Percentiles rank a stretch among this genome's conserved stretches.
phyloP scores from a whole-genome alignment of 2,113 vertebrate genomes.

The Sapajus apella region DNA sequence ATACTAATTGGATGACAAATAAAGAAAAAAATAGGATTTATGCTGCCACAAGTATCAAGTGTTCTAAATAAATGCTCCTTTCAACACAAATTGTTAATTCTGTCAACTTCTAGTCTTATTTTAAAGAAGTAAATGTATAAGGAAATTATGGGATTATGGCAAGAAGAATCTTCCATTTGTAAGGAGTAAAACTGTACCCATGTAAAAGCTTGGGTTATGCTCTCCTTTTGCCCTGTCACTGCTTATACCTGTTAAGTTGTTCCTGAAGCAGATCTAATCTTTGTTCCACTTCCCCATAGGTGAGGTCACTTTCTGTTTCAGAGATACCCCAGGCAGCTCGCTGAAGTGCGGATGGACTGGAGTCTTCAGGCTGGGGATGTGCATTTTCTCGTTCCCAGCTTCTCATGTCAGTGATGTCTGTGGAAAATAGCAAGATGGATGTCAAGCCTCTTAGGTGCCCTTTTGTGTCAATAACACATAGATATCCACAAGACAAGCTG shows the following conservation, averaged over 20 bases:
- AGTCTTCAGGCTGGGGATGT: slow-evolving; percentile 85
- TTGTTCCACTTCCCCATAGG: slow-evolving; percentile 96
- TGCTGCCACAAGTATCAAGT: slow-evolving; percentile 1
- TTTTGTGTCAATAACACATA: not conserved
- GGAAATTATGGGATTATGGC: not conserved
- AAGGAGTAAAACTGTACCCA: not conserved
- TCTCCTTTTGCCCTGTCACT: not conserved
- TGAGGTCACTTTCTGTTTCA: slow-evolving; percentile 94
- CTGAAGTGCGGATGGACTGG: slow-evolving; percentile 84
- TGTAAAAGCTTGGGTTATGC: not conserved
- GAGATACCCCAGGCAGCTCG: slow-evolving; percentile 89
- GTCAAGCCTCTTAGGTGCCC: not conserved
- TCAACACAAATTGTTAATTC: slow-evolving; percentile 31
- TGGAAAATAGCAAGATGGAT: slow-evolving; percentile 52
- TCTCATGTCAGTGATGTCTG: slow-evolving; percentile 86
- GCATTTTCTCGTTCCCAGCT: slow-evolving; percentile 89
- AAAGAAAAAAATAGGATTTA: slow-evolving; percentile 7
- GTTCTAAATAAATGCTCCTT: slow-evolving; percentile 50
- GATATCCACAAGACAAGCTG: not conserved
- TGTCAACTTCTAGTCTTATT: slow-evolving; percentile 18
- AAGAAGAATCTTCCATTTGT: slow-evolving; percentile 13
- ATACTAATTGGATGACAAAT: not conserved
- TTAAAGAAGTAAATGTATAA: not conserved
- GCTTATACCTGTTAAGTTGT: slow-evolving; percentile 95
- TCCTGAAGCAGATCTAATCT: slow-evolving; percentile 96